phyloP scores from a whole-genome alignment of 2,888 invertebrate genomes.

The Magallana nippona region DNA sequence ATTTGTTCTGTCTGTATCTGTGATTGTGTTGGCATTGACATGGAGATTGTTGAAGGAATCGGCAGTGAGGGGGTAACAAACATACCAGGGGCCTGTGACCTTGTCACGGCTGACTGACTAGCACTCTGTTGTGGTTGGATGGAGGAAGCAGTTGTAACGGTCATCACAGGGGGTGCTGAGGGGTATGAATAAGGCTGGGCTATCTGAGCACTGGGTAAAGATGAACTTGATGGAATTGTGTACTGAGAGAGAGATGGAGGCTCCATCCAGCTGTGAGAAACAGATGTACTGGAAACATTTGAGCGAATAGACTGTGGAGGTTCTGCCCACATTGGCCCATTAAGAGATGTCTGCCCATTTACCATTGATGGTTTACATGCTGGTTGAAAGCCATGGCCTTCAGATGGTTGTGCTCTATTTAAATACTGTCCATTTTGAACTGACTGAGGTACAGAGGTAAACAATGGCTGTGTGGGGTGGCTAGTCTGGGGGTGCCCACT shows the following conservation, averaged over 20 bases:
- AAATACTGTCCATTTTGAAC: slow-evolving; percentile 22
- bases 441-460: neutral
- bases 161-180: neutral
- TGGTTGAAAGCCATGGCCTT: neutral
- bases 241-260: slow-evolving; percentile 20
- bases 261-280: slow-evolving; percentile 25
- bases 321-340: slow-evolving; percentile 13
- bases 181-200: neutral
- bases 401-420: neutral
- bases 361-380: neutral
- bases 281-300: neutral
- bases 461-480: neutral
- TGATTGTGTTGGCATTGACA: slow-evolving; percentile 43
- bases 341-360: slow-evolving; percentile 1
- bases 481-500: neutral
- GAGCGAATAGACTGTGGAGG: slow-evolving; percentile 17
- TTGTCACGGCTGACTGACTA: slow-evolving; percentile 16
- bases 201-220: neutral
- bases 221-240: slow-evolving; percentile 26
- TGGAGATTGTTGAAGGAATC: slow-evolving; percentile 53
- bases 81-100: slow-evolving; percentile 42
- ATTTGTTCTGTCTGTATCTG: slow-evolving; percentile 45
- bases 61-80: slow-evolving; percentile 52
- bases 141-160: slow-evolving; percentile 23
- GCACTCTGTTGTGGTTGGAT: neutral